These are phyloP conservation scores for Acrobasis consociella DNA, from an alignment of 2,888 invertebrate genomes.

Conservation along the genomic window DNA sequence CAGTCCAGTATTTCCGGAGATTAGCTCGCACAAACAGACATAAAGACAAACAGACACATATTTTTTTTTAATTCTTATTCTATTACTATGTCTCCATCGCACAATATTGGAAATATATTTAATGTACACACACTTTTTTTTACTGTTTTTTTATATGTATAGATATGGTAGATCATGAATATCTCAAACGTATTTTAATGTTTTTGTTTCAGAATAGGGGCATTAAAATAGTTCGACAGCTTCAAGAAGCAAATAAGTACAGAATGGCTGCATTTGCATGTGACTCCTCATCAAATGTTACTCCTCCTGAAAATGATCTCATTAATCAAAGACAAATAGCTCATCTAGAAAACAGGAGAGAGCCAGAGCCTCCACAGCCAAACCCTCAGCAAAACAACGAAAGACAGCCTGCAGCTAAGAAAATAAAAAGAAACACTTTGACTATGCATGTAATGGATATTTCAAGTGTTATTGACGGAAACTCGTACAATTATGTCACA, in stretches of 20 bases:
- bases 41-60: too few species aligned
- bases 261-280: conserved; percentile 81
- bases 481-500: conserved; percentile 84
- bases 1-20: too few species aligned
- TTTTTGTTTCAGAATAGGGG: conserved; percentile 69
- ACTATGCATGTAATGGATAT: conserved; percentile 94
- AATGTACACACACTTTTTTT: too few species aligned
- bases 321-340: conserved; percentile 76
- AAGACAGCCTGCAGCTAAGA: conserved; percentile 78
- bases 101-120: too few species aligned
- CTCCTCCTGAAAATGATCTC: conserved; percentile 71
- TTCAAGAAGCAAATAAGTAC: conserved; percentile 78
- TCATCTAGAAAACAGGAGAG: conserved; percentile 67
- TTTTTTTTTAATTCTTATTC: too few species aligned
- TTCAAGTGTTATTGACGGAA: conserved; percentile 85
- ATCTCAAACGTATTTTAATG: conserved; percentile 8
- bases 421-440: conserved; percentile 86
- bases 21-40: too few species aligned
- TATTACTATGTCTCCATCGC: too few species aligned
- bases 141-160: too few species aligned
- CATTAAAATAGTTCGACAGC: conserved; percentile 72
- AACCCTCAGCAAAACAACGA: conserved; percentile 47
- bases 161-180: background rate
- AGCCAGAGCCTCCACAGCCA: conserved; percentile 57
- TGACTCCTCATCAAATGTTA: conserved; percentile 59